Evolutionary conservation across 1,140 invertebrate species (phyloP), one percentile per base, ranked within the genome.

Genomic region (Palaemon carinicauda): DNA sequence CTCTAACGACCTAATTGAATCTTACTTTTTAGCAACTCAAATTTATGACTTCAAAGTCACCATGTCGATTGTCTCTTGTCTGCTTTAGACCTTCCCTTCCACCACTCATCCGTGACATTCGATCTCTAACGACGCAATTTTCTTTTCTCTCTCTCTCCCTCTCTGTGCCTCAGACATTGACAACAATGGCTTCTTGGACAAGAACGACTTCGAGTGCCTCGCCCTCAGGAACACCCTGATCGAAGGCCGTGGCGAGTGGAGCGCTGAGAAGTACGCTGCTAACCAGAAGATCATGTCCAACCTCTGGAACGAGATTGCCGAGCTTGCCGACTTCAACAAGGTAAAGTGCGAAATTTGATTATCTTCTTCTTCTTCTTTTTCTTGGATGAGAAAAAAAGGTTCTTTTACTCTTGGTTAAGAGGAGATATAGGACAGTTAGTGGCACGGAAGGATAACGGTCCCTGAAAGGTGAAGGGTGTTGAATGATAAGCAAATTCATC

Each of bases 311-410:
- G 95, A 96, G 92, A 95, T 96, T 87, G 93, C 95, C 1, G 94
- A 96, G 89, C 92, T 96, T 86, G 95, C 95, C 19, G 95, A 96
- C 92, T 96, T 96, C 91, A 95, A 96, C 91, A 96, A 96, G 94
- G 96, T 96, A 91, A 77, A 88, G 78, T 78, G 24, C 5, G 10
- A 29, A 51, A 19, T 33, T 19, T 33, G 10, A 19, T 21, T n/a
- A 21, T n/a, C 27, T 15, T 21, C 21, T 21, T 75, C 21, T 27
- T 14, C 29, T 27, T 75, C 41, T 19, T 21, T 21, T 31, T 29
- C 29, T 31, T 24, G 65, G n/a, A 24, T 31, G n/a, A 69, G 14
- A n/a, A 21, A 21, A 69, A 9, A 12, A 69, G 65, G 65, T 14
- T 21, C n/a, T 27, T 69, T 69, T 69, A 24, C 65, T 65, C 41